Evolutionary conservation across 2,888 invertebrate genomes (phyloP), one percentile per base, ranked within the genome.

Genomic region (Agelastica alni): DNA sequence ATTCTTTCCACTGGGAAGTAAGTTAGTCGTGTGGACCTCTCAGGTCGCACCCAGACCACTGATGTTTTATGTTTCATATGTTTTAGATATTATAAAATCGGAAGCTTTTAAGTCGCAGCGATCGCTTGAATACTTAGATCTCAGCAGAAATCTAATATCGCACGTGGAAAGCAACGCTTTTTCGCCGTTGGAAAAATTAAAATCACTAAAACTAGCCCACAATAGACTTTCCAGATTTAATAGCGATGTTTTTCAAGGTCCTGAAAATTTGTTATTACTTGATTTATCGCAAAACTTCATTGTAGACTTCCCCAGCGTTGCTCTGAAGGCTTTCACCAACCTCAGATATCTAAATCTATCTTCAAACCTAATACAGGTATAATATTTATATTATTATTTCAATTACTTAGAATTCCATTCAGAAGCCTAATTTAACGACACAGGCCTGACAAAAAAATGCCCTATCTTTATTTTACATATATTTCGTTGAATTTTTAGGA

Each of bases 221-320:
- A 95, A 95, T 77, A 83, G 88, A 60, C 81, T 94, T 10, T 83
- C 84, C 5, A 86, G 87, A 66, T 84, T 94, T 69, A 92, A 93
- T 75, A 91, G 91, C 73, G 91, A 92, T 70, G 87, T 91, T 46
- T 91, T 93, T 68, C 84, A 85, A 74, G 85, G 91, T 47, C 84
- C 90, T 3, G 83, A 85, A 52, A 86, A 87, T 65, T 79, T 96
- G 57, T 85, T 89, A 66, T 86, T 86, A 64, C 78, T 96, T 61
- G 92, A 94, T 73, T 79, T 96, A 17, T 91, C 93, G 0, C 87
- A 89, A 69, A 96, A 96, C 79, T 92, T 91, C 72, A 85, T 95
- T 49, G 80, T 81, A 1, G 89, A 89, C 71, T 90, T 93, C 70
- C 93, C 93, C 2, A 84, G 85, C 0, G 85, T 89, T 6, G 88